These are phyloP conservation scores for Ctenodactylus gundi DNA, from an alignment of 2,113 vertebrate genomes.

Conservation along the genomic window DNA sequence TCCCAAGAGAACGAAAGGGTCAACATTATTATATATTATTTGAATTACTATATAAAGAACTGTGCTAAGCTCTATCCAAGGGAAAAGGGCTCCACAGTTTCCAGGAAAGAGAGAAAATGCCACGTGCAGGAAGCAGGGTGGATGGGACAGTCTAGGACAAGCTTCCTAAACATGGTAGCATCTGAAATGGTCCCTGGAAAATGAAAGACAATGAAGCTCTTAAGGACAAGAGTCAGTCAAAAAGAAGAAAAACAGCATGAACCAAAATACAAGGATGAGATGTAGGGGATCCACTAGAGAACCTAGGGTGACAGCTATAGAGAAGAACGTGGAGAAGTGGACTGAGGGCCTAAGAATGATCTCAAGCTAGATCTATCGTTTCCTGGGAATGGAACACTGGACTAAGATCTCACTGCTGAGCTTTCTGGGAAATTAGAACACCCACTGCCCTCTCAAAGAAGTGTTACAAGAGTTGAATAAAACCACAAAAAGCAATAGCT, in stretches of 20 bases:
- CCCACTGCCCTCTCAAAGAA: neutral
- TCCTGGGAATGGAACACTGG: neutral
- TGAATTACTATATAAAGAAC: neutral
- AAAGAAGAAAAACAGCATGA: no score
- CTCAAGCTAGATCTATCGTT: neutral
- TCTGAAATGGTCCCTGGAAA: neutral
- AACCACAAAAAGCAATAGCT: neutral
- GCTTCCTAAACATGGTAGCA: neutral
- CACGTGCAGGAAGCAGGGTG: no score
- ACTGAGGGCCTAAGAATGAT: neutral
- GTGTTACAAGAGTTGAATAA: neutral
- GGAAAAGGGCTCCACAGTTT: neutral
- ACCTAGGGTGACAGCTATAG: neutral
- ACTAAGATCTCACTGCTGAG: neutral
- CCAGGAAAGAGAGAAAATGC: neutral
- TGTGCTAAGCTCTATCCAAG: neutral
- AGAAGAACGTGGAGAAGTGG: neutral
- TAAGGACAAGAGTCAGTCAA: neutral
- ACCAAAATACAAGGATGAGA: no score
- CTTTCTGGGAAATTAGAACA: neutral
- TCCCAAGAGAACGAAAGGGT: no score
- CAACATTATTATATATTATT: neutral
- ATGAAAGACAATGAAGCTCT: neutral
- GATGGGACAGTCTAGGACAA: fast-evolving
- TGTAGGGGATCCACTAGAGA: neutral